Conservation (phyloP, 2,113 vertebrate genomes). For the Scomber japonicus region DNA sequence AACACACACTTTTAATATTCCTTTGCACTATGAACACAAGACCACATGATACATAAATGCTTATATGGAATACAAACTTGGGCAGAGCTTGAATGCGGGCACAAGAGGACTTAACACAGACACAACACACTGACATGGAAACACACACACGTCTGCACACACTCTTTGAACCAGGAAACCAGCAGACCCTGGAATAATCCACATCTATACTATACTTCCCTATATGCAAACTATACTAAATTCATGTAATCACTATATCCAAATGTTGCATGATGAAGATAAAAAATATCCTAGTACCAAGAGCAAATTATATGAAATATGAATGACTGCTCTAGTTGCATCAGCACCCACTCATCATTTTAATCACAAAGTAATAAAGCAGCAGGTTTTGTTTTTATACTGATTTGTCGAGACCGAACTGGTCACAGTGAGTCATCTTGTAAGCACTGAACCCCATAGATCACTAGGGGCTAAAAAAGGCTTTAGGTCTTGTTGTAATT, state of each 20-base stretch:
- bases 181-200: conserved; percentile 64
- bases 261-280: conserved; percentile 1
- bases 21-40: conserved; percentile 20
- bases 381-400: conserved; percentile 7
- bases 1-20: conserved; percentile 69
- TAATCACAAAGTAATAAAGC: conserved; percentile 23
- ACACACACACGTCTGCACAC: conserved; percentile 8
- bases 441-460: conserved; percentile 14
- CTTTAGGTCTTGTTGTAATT: conserved; percentile 45
- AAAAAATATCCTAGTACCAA: conserved; percentile 15
- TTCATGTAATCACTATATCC: conserved; percentile 60
- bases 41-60: conserved; percentile 62
- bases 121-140: conserved; percentile 5
- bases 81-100: conserved; percentile 28
- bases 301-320: conserved; percentile 40
- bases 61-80: conserved; percentile 32
- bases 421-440: conserved; percentile 64
- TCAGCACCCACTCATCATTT: conserved; percentile 27
- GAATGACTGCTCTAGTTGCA: neutral
- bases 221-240: conserved; percentile 35
- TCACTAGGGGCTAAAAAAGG: conserved; percentile 13
- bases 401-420: conserved; percentile 29
- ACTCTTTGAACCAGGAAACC: conserved; percentile 58
- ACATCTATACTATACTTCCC: conserved; percentile 54
- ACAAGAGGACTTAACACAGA: neutral